Evolutionary conservation across 2,888 invertebrate genomes (phyloP), one percentile per base, ranked within the genome.

Genomic region (Caenorhabditis sinica): DNA sequence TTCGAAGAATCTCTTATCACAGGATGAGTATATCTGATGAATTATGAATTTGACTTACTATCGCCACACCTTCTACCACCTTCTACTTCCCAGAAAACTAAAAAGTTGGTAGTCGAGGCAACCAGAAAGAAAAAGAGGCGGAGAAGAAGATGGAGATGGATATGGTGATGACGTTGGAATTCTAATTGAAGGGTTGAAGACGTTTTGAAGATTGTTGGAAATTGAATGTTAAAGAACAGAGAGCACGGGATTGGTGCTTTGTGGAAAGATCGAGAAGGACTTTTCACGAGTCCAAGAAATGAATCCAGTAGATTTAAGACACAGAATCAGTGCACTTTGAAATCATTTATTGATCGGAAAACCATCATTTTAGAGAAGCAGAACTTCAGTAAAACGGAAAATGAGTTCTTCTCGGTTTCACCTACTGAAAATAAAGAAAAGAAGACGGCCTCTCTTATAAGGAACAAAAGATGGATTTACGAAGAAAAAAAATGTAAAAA

Each of bases 21-120:
- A 33, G 23, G n/a, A n/a, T n/a, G n/a, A n/a, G 33, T 60, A 61
- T 49, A 56, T 40, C 51, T 36, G 0, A 74, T 75, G 20, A 75
- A 75, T 75, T 66, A 66, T 75, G 33, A 43, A 66, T 56, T 20
- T 75, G 75, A 66, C 49, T 66, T 45, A 45, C 49, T 49, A 28
- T 49, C 9, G 20, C 1, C 20, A 15, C 63, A 11, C 20, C 28
- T 45, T 25, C 45, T 36, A 40, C 63, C 43, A 23, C 40, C 51
- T 40, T 13, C 20, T 20, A 5, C 23, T 56, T 23, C 40, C 40
- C 17, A 63, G 51, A 65, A 53, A 25, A n/a, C 51, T 28, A 43
- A 56, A 23, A 56, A 25, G 17, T 15, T 17, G 28, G 71, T 71
- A 71, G 73, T 73, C 40, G 63, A 51, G 53, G 51, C 53, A 74